Evolutionary conservation across 2,888 invertebrate species (phyloP), one percentile per base, ranked within the genome.

Genomic region (Lissocephala sabroskyi): DNA sequence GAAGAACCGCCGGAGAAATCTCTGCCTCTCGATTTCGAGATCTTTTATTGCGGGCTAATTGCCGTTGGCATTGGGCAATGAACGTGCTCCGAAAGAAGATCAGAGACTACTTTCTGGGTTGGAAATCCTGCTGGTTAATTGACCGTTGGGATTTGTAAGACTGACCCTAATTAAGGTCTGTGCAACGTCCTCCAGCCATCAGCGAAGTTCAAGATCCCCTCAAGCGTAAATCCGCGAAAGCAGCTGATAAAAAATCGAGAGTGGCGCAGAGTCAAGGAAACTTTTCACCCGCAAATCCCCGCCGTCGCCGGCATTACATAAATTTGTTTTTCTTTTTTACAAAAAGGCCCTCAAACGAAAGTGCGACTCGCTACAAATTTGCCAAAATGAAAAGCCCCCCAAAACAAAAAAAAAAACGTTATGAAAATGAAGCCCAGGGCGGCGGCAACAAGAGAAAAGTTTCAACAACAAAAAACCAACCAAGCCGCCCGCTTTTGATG

Each of bases 151-250:
- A n/a, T n/a, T n/a, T n/a, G n/a, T n/a, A n/a, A n/a, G n/a, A n/a
- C n/a, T n/a, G n/a, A n/a, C n/a, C n/a, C n/a, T n/a, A n/a, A n/a
- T 23, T 23, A 5, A 7, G 23, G 3, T 23, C 23, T 23, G 23
- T 23, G 11, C 11, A 35, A 5, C 35, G 35, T 35, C 35, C 35
- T 35, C 35, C 14, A 35, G 16, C 9, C 14, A 7, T 36, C 9
- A 14, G 52, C 56, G 64, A 63, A 55, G 65, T 61, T 73, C 68
- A 74, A 70, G 56, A n/a, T n/a, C 63, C 65, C 63, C 52, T 70
- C 50, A 62, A 62, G 79, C 79, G 79, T 64, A 71, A 74, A 78
- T 74, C 76, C 78, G 77, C 65, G 65, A 70, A 67, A 60, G 64
- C 37, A 45, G 46, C 49, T 53, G 39, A 56, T 55, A 54, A 59